These are phyloP conservation scores for Acestrorhynchus altus DNA, from an alignment of 2,797 vertebrate species.

Conservation along the genomic window DNA sequence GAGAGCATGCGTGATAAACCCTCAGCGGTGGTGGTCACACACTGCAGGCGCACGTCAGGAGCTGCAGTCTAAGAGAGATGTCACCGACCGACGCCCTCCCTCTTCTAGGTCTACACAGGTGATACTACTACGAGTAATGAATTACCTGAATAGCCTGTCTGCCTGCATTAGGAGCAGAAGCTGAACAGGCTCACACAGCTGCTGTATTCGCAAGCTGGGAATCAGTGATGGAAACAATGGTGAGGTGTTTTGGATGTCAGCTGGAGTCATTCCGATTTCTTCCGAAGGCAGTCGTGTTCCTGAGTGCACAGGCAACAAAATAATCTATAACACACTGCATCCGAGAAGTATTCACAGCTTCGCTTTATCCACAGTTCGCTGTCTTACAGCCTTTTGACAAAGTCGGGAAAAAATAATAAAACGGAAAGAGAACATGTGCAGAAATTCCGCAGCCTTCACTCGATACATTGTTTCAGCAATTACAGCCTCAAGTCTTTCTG, in stretches of 20 bases:
- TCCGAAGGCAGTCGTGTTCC: no score
- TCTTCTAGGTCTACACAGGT: conserved; percentile 17
- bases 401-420: no score
- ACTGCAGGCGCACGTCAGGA: not conserved
- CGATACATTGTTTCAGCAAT: no score
- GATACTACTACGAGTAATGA: conserved; percentile 44
- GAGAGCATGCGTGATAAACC: conserved; percentile 28
- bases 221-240: conserved; percentile 51
- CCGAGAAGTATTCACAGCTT: no score
- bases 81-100: not conserved
- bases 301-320: no score
- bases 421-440: no score
- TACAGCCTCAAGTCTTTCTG: no score
- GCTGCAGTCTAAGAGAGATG: conserved; percentile 25
- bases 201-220: conserved; percentile 54
- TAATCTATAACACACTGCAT: no score
- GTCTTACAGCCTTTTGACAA: no score
- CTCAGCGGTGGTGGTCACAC: conserved; percentile 10
- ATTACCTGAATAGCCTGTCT: conserved; percentile 56
- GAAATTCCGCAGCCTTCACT: no score
- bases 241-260: not conserved
- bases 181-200: conserved; percentile 48
- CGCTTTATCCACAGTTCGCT: no score
- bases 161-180: conserved; percentile 40
- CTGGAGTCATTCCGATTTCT: no score